These are phyloP conservation scores for Didymodactylos carnosus DNA, from an alignment of 2,888 invertebrate species.

Conservation along the genomic window DNA sequence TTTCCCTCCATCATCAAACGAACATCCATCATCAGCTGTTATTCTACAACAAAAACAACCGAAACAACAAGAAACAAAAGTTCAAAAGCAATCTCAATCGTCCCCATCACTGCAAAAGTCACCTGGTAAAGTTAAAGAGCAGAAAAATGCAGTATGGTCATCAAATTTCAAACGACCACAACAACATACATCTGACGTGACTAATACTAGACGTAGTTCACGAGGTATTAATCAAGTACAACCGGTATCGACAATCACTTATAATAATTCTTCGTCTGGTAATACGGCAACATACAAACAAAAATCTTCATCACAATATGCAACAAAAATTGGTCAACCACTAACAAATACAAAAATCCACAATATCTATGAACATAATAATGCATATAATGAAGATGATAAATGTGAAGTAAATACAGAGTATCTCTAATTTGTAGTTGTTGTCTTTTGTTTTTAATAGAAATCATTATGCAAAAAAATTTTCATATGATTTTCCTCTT, in stretches of 20 bases:
- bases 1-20: not conserved
- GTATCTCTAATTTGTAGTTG: too few relatives aligned
- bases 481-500: not conserved
- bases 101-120: too few relatives aligned
- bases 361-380: not conserved
- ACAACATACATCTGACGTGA: too few relatives aligned
- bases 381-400: not conserved
- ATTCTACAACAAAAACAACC: too few relatives aligned
- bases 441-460: not conserved
- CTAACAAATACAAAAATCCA: not conserved
- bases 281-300: too few relatives aligned
- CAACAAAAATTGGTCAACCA: not conserved
- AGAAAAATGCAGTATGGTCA: too few relatives aligned
- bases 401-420: too few relatives aligned
- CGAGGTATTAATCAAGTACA: not conserved
- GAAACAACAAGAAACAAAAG: too few relatives aligned
- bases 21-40: not conserved
- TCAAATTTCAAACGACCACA: too few relatives aligned
- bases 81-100: too few relatives aligned
- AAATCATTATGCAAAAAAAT: not conserved
- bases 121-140: too few relatives aligned
- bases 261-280: not conserved
- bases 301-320: too few relatives aligned
- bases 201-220: not conserved
- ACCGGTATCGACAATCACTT: not conserved